Conservation (phyloP, 1,140 invertebrate species). For the Drosophila simulans region DNA sequence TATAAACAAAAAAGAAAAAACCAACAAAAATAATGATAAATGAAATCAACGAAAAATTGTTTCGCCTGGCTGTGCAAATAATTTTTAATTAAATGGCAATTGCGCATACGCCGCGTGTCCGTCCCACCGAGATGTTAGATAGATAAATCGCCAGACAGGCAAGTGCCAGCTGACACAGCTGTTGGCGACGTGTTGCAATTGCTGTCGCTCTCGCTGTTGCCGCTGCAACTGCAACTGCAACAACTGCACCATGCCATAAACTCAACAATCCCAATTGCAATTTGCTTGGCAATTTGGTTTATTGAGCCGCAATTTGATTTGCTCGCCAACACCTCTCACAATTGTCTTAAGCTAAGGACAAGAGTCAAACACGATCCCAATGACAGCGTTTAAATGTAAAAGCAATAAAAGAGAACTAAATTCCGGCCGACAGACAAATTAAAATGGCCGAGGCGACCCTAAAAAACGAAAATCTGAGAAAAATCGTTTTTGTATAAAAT, state of each 20-base stretch:
- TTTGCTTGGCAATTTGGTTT: slow-evolving; percentile 52
- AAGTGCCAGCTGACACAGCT: slow-evolving; percentile 79
- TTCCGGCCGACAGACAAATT: slow-evolving; percentile 57
- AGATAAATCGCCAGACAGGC: slow-evolving; percentile 54
- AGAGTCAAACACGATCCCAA: slow-evolving; percentile 69
- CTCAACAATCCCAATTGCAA: slow-evolving; percentile 54
- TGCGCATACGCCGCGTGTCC: slow-evolving; percentile 75
- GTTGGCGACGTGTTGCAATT: slow-evolving; percentile 74
- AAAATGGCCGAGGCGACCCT: slow-evolving; percentile 38
- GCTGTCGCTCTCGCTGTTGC: slow-evolving; percentile 29
- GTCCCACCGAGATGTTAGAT: slow-evolving; percentile 59
- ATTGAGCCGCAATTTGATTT: slow-evolving; percentile 77
- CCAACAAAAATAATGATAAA: slow-evolving; percentile 52
- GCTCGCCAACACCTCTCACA: slow-evolving; percentile 72
- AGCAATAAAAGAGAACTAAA: slow-evolving; percentile 12
- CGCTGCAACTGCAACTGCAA: slow-evolving; percentile 10
- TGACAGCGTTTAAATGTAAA: slow-evolving; percentile 74
- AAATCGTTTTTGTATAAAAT: slow-evolving; percentile 50
- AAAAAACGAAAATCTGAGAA: slow-evolving; percentile 22
- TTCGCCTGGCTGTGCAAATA: slow-evolving; percentile 68
- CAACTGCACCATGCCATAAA: slow-evolving; percentile 31
- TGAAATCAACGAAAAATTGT: slow-evolving; percentile 56
- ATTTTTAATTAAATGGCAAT: slow-evolving; percentile 81
- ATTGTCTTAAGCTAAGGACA: slow-evolving; percentile 69
- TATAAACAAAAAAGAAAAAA: slow-evolving; percentile 26